Conservation (phyloP, 2,113 vertebrate species). For the Mola mola region DNA sequence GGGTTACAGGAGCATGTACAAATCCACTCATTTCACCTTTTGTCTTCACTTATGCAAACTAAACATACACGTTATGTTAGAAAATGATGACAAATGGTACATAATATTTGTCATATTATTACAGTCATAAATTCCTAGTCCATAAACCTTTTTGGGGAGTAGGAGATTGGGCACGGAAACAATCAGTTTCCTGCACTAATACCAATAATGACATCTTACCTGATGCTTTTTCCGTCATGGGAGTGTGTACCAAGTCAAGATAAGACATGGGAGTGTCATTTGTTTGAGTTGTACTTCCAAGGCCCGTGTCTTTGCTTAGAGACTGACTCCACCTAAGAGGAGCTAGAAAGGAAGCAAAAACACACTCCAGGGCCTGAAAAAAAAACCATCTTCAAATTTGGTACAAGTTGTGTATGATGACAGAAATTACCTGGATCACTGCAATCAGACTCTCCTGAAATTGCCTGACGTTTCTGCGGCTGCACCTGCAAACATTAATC, state of each 20-base stretch:
- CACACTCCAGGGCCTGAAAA: not conserved
- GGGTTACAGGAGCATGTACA: not conserved
- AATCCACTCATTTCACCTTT: not conserved
- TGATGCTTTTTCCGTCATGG: slow-evolving; percentile 22
- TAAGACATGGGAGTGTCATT: slow-evolving; percentile 57
- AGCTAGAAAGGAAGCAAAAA: slow-evolving; percentile 35
- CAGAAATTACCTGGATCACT: slow-evolving; percentile 50
- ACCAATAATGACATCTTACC: slow-evolving; percentile 63
- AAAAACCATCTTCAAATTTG: not conserved
- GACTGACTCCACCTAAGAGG: slow-evolving; percentile 55
- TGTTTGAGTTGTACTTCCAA: slow-evolving; percentile 65
- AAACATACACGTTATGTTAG: no score
- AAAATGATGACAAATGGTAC: no score
- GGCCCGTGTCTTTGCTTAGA: slow-evolving; percentile 73
- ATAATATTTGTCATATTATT: no score
- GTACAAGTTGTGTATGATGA: not conserved
- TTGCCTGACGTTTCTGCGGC: slow-evolving; percentile 17
- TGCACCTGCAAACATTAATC: slow-evolving; percentile 50
- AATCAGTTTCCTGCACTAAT: no score
- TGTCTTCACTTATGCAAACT: not conserved
- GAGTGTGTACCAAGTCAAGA: slow-evolving; percentile 42
- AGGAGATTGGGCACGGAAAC: no score
- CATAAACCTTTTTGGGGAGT: no score
- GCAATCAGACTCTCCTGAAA: slow-evolving; percentile 9
- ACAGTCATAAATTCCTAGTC: no score